Percentiles rank a stretch among this genome's conserved stretches.
These are phyloP conservation scores for Apotomis capreana DNA, from an alignment of 2,888 invertebrate genomes.

Conservation along the genomic window DNA sequence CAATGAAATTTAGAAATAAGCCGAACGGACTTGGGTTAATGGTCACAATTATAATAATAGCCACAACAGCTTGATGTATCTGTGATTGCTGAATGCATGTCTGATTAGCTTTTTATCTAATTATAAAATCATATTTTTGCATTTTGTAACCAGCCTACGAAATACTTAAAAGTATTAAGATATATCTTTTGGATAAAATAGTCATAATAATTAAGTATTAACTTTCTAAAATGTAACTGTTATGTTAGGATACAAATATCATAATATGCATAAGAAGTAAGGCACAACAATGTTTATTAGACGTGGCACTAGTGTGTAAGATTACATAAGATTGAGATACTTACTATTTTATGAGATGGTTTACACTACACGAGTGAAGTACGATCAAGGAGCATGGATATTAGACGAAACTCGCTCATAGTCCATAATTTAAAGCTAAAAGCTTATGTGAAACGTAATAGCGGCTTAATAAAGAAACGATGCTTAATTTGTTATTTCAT, in stretches of 20 bases:
- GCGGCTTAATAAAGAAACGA: constrained; percentile 42
- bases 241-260: constrained; percentile 10
- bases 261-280: constrained; percentile 2
- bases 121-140: constrained; percentile 25
- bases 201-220: neutral
- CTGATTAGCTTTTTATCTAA: constrained; percentile 45
- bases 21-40: neutral
- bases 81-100: constrained; percentile 54
- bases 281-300: constrained; percentile 44
- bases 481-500: constrained; percentile 28
- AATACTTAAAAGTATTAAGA: constrained; percentile 4
- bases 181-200: constrained; percentile 17
- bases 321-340: constrained; percentile 54
- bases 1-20: constrained; percentile 1
- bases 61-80: constrained; percentile 46
- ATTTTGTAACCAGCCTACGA: constrained; percentile 18
- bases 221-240: neutral
- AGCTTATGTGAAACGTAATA: constrained; percentile 62
- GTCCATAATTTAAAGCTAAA: constrained; percentile 42
- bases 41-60: constrained; percentile 17
- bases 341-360: constrained; percentile 68
- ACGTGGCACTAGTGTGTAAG: constrained; percentile 48
- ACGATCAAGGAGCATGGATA: constrained; percentile 21
- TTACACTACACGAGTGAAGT: constrained; percentile 52
- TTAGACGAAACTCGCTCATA: constrained; percentile 22